A percentile compares a stretch with the other conserved stretches of the same genome.
phyloP scores from a whole-genome alignment of 2,888 invertebrate genomes.

The Eilema caniola region DNA sequence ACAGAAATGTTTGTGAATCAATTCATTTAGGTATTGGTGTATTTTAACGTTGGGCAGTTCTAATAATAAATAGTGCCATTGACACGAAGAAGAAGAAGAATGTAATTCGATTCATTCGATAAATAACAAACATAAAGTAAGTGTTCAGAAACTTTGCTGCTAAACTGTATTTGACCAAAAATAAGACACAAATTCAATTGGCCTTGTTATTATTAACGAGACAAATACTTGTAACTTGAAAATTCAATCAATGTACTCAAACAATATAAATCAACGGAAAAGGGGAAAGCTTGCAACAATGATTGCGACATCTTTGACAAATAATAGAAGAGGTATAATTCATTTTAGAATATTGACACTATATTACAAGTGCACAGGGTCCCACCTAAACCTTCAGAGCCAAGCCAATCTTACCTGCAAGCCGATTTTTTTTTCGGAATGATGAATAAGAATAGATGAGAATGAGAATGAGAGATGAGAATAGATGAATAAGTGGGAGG shows the following conservation, averaged over 20 bases:
- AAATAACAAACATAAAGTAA: neutral
- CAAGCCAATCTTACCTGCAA: no score
- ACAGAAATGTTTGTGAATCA: no score
- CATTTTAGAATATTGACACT: neutral
- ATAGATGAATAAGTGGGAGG: no score
- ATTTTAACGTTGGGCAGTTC: no score
- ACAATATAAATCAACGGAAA: conserved; percentile 21
- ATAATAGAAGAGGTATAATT: conserved; percentile 32
- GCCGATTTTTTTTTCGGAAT: no score
- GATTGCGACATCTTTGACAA: conserved; percentile 10
- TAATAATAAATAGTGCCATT: no score
- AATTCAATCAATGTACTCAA: conserved; percentile 18
- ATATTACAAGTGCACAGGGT: neutral
- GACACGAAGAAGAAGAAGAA: no score
- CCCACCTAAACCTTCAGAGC: no score
- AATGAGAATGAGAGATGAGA: no score
- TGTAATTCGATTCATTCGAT: no score
- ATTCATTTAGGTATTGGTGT: no score
- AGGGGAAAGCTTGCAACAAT: neutral
- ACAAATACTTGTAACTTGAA: conserved; percentile 15
- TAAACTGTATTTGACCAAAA: neutral
- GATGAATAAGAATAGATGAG: no score
- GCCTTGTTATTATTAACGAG: neutral
- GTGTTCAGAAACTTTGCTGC: neutral
- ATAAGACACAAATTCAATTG: neutral